Base-by-base conservation (phyloP, 2,797 vertebrate genomes). In the Merluccius polli region DNA sequence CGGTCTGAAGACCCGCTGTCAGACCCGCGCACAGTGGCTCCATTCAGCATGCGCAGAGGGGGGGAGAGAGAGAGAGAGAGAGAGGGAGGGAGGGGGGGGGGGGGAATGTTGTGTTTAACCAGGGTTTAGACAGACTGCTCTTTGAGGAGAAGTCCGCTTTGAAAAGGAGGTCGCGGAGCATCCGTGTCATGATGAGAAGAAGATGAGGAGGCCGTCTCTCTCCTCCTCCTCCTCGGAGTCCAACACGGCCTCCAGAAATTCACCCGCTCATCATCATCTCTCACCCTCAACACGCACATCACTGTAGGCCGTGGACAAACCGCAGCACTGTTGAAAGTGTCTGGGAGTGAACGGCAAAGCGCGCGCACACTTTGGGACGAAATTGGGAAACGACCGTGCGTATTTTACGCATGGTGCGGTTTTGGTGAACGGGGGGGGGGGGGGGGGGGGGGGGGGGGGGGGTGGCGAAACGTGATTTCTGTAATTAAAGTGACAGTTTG, bases 151-250 rank as follows among this genome's bases (percentile, higher is more conserved):
- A 38, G 74, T 78, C 77, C 33, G 81, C 91, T 93, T 92, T 92
- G 89, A 92, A 92, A 88, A 70, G 82, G 86, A 78, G 74, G 52
- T 73, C 80, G 83, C 88, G 87, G 91, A 93, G 91, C 89, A 92
- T 93, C 89, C 88, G 83, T 87, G 91, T 92, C 90, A 90, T n/a
- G n/a, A n/a, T n/a, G n/a, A n/a, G 90, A 88, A 87, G 92, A 93
- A 93, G 86, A 89, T 86, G 83, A 78, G 82, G 81, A 81, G 84
- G 79, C 7, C 21, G 48, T 8, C 3, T 52, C 21, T 81, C 87
- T 88, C n/a, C n/a, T n/a, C n/a, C 89, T 87, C 77, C 79, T 75
- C 48, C 18, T 21, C n/a, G n/a, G 48, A 88, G 90, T 82, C 91
- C 80, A 90, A 88, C 84, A 73, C 0, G 18, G 80, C 89, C 91